Evolutionary conservation across 2,797 vertebrate genomes (phyloP).

Genomic region (Hybognathus amarus): DNA sequence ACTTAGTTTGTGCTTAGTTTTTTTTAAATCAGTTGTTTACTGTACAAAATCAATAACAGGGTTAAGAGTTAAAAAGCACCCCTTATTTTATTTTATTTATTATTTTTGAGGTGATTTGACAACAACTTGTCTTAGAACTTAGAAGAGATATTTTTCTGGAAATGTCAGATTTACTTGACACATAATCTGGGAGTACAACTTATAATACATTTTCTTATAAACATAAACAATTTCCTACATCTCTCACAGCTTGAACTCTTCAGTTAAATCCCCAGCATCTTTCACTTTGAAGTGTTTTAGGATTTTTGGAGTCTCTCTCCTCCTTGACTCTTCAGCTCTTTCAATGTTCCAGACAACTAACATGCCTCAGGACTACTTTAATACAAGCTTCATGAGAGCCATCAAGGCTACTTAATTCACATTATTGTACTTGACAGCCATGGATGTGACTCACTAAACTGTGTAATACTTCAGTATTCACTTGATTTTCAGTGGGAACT

Average conservation of each 20-base stretch:
- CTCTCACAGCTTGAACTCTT: not conserved
- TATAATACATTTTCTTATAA: not conserved
- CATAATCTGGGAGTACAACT: not conserved
- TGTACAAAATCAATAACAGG: not conserved
- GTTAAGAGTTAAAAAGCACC: not conserved
- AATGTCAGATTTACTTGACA: not conserved
- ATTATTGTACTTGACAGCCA: not conserved
- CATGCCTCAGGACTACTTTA: constrained; percentile 26
- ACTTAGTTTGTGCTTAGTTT: not conserved
- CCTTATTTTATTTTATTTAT: not conserved
- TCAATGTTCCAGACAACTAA: constrained; percentile 31
- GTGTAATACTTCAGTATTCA: not conserved
- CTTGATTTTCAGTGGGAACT: constrained; percentile 12
- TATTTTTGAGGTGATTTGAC: not conserved
- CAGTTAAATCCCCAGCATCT: not conserved
- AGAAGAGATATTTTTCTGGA: not conserved
- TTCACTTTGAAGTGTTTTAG: not conserved
- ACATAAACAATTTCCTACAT: not conserved
- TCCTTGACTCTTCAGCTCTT: not conserved
- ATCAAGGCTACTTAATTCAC: constrained; percentile 21
- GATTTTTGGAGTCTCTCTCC: constrained; percentile 29
- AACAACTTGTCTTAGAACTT: not conserved
- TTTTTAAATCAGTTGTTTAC: not conserved
- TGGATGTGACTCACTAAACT: constrained; percentile 13
- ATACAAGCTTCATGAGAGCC: constrained; percentile 4